Base-by-base conservation (phyloP, 2,113 vertebrate species). In the Elachura formosa region DNA sequence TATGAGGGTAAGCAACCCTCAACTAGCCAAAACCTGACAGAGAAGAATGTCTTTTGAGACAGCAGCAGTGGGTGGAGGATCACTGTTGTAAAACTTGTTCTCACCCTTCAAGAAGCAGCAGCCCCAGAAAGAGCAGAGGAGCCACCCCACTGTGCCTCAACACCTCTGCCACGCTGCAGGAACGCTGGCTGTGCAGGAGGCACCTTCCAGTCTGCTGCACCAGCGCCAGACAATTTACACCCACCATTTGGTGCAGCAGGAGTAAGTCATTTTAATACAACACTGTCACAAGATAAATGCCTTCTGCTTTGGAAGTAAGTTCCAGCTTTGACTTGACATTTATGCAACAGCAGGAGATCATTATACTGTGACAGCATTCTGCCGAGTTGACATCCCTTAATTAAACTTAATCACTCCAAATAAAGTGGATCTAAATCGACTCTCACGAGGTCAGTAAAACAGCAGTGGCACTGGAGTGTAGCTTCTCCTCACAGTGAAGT, bases 331-430 rank as follows among this genome's bases (percentile, higher is more conserved):
- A 96, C 91, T 95, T 96, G 90, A 95, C 90, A 96, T 95, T 96
- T 96, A 94, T 84, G 93, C 82, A 97, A 90, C 96, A 96, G 95
- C 95, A 93, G 96, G 96, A 96, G 94, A 97, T 97, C 95, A 94
- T 97, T 96, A 95, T 77, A 79, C 82, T 91, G 82, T 96, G 95
- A 97, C 95, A 97, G 95, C 79, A 12, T 94, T 97, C 91, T 91
- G 76, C 85, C 24, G 5, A 94, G 82, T 67, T 96, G 94, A 97
- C 95, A 96, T 96, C 87, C 94, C 85, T 94, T 96, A 96, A 97
- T 96, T 96, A 97, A 96, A 93, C 94, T 84, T 90, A 96, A 96
- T 96, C 94, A 96, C 93, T 96, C 91, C 78, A 87, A 94, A 93
- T 90, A 94, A 93, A 96, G 78, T 61, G 76, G 84, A 66, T 93